Conservation (phyloP, 1,140 invertebrate species). For the Danaus plexippus region DNA sequence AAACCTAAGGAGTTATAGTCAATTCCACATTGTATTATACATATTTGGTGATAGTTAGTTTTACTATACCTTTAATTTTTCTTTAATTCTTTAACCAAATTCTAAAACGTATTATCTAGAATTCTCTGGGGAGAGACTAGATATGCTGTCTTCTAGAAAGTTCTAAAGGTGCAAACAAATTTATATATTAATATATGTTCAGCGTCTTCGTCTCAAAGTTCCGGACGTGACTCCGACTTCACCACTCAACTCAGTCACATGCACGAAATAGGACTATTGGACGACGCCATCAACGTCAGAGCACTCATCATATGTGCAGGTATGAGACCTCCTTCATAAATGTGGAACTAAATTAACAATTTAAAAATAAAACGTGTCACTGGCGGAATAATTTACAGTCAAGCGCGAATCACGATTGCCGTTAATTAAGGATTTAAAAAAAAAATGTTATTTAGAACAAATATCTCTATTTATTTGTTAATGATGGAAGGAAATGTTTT, state of each 20-base stretch:
- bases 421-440: too few relatives aligned
- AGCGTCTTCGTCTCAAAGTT: conserved; percentile 51
- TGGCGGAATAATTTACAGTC: too few relatives aligned
- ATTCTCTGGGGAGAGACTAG: too few relatives aligned
- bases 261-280: conserved; percentile 63
- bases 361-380: background rate
- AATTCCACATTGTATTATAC: too few relatives aligned
- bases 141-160: too few relatives aligned
- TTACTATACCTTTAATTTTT: background rate
- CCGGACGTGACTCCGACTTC: conserved; percentile 31
- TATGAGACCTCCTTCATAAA: conserved; percentile 15
- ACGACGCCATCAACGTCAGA: conserved; percentile 58
- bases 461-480: too few relatives aligned
- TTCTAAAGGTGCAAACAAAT: background rate
- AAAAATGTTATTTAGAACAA: too few relatives aligned
- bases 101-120: background rate
- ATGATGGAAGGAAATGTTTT: too few relatives aligned
- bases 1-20: too few relatives aligned
- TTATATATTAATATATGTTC: conserved; percentile 8
- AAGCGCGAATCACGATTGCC: too few relatives aligned
- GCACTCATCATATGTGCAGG: conserved; percentile 59
- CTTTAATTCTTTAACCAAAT: background rate
- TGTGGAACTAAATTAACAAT: background rate
- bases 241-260: conserved; percentile 47
- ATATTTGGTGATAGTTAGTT: too few relatives aligned